Evolutionary conservation across 2,888 invertebrate genomes (phyloP).

Genomic region (Hyles lineata): DNA sequence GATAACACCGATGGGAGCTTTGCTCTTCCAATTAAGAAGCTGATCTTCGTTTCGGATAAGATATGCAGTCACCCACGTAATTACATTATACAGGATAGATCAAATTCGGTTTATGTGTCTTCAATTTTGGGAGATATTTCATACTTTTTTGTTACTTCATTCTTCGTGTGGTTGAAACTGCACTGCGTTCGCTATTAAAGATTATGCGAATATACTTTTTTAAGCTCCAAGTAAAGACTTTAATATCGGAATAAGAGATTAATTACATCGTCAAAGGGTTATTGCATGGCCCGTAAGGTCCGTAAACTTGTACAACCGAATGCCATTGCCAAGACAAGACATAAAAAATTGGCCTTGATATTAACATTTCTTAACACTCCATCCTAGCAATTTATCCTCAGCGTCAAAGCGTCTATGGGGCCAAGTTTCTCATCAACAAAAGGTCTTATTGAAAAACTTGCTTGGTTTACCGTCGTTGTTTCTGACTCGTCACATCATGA

Average conservation of each 20-base stretch:
- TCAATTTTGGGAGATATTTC: not conserved
- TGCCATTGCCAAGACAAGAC: not conserved
- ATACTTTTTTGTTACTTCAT: not conserved
- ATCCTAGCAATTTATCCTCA: not conserved
- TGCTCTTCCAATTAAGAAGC: slow-evolving; percentile 37
- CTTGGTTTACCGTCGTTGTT: slow-evolving; percentile 57
- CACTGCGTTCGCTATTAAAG: no score
- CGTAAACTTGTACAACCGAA: not conserved
- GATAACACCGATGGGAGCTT: slow-evolving; percentile 37
- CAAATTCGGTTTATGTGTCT: not conserved
- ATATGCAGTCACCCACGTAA: slow-evolving; percentile 10
- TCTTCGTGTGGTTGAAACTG: not conserved
- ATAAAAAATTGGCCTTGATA: not conserved
- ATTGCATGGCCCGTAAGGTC: not conserved
- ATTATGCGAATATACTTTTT: not conserved
- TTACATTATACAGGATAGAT: slow-evolving; percentile 15
- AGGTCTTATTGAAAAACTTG: slow-evolving; percentile 76
- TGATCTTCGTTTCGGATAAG: slow-evolving; percentile 32
- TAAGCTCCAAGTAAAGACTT: not conserved
- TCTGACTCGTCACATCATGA: slow-evolving; percentile 63
- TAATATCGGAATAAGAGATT: not conserved
- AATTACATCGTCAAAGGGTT: not conserved
- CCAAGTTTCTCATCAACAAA: slow-evolving; percentile 62
- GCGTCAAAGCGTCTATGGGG: not conserved
- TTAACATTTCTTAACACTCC: not conserved